Conservation (phyloP, 2,113 vertebrate genomes). For the Lampris megalopsis region DNA sequence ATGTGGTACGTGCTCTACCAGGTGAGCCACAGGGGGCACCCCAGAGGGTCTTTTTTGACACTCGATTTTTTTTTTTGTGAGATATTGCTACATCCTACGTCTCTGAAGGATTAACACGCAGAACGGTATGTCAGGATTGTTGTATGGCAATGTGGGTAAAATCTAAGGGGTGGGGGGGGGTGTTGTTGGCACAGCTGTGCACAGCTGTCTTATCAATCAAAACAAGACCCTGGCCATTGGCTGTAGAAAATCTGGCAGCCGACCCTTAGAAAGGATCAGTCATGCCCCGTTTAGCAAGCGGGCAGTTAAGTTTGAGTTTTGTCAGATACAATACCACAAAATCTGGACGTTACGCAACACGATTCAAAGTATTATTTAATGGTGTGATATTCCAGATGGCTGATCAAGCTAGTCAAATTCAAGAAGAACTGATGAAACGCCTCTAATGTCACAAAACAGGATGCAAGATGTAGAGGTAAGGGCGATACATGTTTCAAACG, state of each 20-base stretch:
- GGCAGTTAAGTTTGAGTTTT: not conserved
- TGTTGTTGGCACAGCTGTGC: slow-evolving; percentile 52
- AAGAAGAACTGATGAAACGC: not conserved
- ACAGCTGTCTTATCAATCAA: slow-evolving; percentile 69
- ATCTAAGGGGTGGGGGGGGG: slow-evolving; percentile 21
- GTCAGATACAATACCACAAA: not conserved
- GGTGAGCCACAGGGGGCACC: too few species aligned
- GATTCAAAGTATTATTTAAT: too few species aligned
- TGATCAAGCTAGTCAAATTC: not conserved
- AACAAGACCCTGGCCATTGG: slow-evolving; percentile 4
- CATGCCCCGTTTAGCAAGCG: not conserved
- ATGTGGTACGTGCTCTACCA: too few species aligned
- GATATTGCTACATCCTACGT: not conserved
- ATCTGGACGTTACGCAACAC: not conserved
- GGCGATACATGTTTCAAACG: not conserved
- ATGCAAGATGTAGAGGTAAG: slow-evolving; percentile 45
- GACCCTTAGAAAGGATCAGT: slow-evolving; percentile 1
- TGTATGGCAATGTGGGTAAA: slow-evolving; percentile 45
- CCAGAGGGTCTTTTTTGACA: too few species aligned
- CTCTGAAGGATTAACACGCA: not conserved
- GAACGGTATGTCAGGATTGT: slow-evolving; percentile 54
- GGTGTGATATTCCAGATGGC: too few species aligned
- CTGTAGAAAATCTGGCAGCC: slow-evolving; percentile 34
- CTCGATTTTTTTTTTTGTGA: too few species aligned
- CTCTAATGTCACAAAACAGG: not conserved